Percentiles rank a stretch among this genome's conserved stretches.
These are phyloP conservation scores for Chalcosyrphus nemorum DNA, from an alignment of 2,888 invertebrate genomes.

Conservation along the genomic window DNA sequence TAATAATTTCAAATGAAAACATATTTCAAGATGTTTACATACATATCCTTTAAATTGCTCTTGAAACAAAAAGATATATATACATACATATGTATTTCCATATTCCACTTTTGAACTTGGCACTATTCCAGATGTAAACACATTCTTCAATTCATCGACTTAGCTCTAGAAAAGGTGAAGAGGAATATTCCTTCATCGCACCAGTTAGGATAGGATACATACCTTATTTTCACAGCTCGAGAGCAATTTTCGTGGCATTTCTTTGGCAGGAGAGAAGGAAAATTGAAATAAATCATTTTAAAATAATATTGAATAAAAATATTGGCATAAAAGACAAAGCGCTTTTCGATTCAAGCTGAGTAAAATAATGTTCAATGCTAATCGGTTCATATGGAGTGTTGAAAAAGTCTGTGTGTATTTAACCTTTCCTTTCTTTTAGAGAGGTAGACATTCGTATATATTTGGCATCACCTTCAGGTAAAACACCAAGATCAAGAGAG, in stretches of 20 bases:
- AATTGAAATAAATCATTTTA: constrained; percentile 27
- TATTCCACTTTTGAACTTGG: constrained; percentile 7
- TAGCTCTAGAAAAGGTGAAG: neutral
- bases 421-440: too few relatives aligned
- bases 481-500: too few relatives aligned
- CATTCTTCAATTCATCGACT: neutral
- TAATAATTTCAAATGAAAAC: neutral
- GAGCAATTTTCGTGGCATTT: neutral
- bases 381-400: too few relatives aligned
- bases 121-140: constrained; percentile 1
- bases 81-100: neutral
- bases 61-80: constrained; percentile 10
- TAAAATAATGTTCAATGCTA: too few relatives aligned
- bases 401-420: too few relatives aligned
- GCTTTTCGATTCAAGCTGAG: too few relatives aligned
- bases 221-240: neutral
- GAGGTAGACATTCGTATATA: too few relatives aligned
- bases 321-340: neutral
- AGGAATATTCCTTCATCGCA: neutral
- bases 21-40: neutral
- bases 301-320: constrained; percentile 1
- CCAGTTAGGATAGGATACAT: neutral
- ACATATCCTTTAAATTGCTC: constrained; percentile 22
- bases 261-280: constrained; percentile 3
- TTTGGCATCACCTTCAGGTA: too few relatives aligned